These are phyloP conservation scores for Eueides isabella DNA, from an alignment of 1,140 invertebrate species.

Conservation along the genomic window DNA sequence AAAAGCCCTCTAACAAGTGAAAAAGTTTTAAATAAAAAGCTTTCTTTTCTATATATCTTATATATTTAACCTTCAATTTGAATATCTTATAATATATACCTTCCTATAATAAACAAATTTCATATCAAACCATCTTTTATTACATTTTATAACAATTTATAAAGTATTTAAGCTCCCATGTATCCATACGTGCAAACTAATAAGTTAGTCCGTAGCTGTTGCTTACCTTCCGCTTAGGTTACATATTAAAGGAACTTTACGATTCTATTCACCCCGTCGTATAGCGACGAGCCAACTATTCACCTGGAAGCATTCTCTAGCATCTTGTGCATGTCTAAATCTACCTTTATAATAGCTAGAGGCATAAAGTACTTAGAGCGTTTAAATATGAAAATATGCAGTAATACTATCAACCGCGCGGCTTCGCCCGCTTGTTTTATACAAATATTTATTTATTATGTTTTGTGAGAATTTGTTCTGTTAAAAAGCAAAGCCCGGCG, in stretches of 20 bases:
- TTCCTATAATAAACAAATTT: not conserved
- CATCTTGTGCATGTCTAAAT: not conserved
- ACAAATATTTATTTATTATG: too few relatives aligned
- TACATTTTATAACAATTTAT: not conserved
- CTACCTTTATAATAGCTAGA: not conserved
- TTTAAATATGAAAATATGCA: too few relatives aligned
- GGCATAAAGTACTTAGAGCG: too few relatives aligned
- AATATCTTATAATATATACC: not conserved
- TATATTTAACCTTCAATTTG: too few relatives aligned
- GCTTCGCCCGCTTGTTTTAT: too few relatives aligned
- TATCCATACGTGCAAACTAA: conserved; percentile 6
- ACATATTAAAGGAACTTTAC: conserved; percentile 14
- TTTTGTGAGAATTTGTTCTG: too few relatives aligned
- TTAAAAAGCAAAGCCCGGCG: too few relatives aligned
- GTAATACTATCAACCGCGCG: too few relatives aligned
- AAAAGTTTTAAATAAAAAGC: too few relatives aligned
- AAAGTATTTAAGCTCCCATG: not conserved
- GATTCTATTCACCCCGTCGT: conserved; percentile 4
- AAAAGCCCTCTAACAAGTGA: too few relatives aligned
- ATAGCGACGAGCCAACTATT: conserved; percentile 5
- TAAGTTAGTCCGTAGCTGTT: conserved; percentile 10
- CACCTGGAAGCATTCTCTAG: conserved; percentile 1
- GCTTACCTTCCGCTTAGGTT: conserved; percentile 15
- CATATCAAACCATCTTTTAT: not conserved
- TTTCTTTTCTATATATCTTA: too few relatives aligned